Evolutionary conservation across 2,888 invertebrate genomes (phyloP), one percentile per base, ranked within the genome.

Genomic region (Diaperis boleti): DNA sequence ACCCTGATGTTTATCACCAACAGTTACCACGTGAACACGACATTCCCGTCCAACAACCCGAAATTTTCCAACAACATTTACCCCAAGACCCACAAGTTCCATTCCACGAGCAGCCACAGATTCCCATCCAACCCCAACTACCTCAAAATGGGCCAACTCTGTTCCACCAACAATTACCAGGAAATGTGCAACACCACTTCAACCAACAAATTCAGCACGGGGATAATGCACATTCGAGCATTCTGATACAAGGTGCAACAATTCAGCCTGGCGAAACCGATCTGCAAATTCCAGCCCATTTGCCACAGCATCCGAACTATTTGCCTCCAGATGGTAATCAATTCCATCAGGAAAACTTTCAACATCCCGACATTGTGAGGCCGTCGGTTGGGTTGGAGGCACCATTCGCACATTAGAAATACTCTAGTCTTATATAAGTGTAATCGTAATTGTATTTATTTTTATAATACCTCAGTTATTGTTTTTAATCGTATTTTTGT

Each of bases 251-350:
- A 44, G 63, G 6, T 61, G 64, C 41, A 57, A 17, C 67, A 1
- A 76, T 79, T 44, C 80, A 76, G 60, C 78, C 79, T 10, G 78
- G 78, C 6, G 76, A 74, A 33, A 77, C 76, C 1, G 78, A 79
- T 69, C 54, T 79, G 20, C 80, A 78, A 64, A 67, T 78, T 42
- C 79, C 80, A 11, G 54, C 73, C 14, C 77, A 79, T 63, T 65
- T 79, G 20, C 79, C 79, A 5, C 71, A 76, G 3, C 79, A 79
- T 68, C 76, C 72, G 2, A 71, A 59, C 65, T 78, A 73, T 64
- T 22, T 56, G 29, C 67, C 68, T 11, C 63, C 61, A 13, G 54
- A 44, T 8, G 67, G 64, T 31, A 59, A 68, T 42, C 64, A 66
- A 15, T 60, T 64, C 18, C 57, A 69, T 49, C 60, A 57, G n/a